Percentiles rank a stretch among this genome's conserved stretches.
phyloP scores from a whole-genome alignment of 2,797 vertebrate species.

The Tenualosa ilisha region DNA sequence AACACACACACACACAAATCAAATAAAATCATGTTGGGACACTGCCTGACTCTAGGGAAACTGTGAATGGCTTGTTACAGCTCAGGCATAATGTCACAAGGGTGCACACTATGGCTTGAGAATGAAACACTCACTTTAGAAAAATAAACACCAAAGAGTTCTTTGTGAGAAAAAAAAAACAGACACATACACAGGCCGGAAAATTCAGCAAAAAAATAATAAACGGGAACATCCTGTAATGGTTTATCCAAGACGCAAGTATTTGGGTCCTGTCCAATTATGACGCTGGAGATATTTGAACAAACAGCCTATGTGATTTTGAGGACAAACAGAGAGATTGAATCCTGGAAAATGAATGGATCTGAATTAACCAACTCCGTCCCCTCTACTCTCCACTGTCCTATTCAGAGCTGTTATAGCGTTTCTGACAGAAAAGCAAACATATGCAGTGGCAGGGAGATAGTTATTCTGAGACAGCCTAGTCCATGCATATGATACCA shows the following conservation, averaged over 20 bases:
- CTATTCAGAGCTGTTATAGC: background rate
- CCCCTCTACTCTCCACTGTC: background rate
- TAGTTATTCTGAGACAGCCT: background rate
- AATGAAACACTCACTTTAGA: background rate
- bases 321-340: background rate
- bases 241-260: slow-evolving; percentile 24
- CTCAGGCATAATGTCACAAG: background rate
- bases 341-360: background rate
- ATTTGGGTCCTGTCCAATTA: slow-evolving; percentile 18
- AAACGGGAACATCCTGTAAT: slow-evolving; percentile 38
- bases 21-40: background rate
- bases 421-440: background rate
- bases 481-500: background rate
- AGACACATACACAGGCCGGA: slow-evolving; percentile 30
- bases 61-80: background rate
- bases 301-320: background rate
- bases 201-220: slow-evolving; percentile 40
- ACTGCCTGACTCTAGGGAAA: background rate
- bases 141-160: slow-evolving; percentile 2
- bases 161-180: slow-evolving; percentile 11
- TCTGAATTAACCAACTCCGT: background rate
- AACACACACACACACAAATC: too few relatives aligned
- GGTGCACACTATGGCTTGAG: background rate
- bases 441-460: background rate
- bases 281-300: background rate